A percentile compares a stretch with the other conserved stretches of the same genome.
Conservation (phyloP, 2,797 vertebrate species). For the Eutrigla gurnardus region DNA sequence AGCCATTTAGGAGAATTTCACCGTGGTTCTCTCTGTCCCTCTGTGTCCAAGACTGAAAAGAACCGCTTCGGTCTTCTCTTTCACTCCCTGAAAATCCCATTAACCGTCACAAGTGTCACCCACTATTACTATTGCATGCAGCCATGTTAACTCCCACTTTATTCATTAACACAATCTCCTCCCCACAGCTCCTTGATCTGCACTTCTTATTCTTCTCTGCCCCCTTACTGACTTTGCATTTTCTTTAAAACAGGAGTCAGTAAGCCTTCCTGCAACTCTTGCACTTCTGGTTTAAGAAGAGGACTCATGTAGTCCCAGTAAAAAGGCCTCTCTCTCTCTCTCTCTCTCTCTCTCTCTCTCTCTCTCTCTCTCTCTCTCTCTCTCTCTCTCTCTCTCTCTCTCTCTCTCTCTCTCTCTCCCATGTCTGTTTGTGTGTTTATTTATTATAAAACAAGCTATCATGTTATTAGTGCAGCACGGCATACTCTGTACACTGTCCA, state of each 20-base stretch:
- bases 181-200: conserved; percentile 25
- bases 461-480: conserved; percentile 67
- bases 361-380: neutral
- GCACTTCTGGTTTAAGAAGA: conserved; percentile 46
- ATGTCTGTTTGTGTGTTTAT: conserved; percentile 75
- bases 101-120: conserved; percentile 30
- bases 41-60: conserved; percentile 35
- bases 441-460: conserved; percentile 75
- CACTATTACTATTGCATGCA: conserved; percentile 30
- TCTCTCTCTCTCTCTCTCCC: conserved; percentile 2
- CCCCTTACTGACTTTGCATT: conserved; percentile 18
- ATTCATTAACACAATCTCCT: conserved; percentile 52
- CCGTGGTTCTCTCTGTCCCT: conserved; percentile 52
- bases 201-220: conserved; percentile 25
- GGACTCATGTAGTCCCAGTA: conserved; percentile 15
- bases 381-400: neutral
- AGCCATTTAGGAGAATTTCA: conserved; percentile 62
- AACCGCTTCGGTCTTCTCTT: conserved; percentile 39
- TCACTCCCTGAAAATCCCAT: conserved; percentile 34
- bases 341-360: neutral
- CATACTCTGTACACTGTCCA: conserved; percentile 75
- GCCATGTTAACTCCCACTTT: conserved; percentile 55
- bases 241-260: conserved; percentile 27
- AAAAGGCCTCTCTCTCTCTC: conserved; percentile 7
- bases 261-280: too few relatives aligned